Evolutionary conservation across 2,113 vertebrate genomes (phyloP).

Genomic region (Stegostoma tigrinum): DNA sequence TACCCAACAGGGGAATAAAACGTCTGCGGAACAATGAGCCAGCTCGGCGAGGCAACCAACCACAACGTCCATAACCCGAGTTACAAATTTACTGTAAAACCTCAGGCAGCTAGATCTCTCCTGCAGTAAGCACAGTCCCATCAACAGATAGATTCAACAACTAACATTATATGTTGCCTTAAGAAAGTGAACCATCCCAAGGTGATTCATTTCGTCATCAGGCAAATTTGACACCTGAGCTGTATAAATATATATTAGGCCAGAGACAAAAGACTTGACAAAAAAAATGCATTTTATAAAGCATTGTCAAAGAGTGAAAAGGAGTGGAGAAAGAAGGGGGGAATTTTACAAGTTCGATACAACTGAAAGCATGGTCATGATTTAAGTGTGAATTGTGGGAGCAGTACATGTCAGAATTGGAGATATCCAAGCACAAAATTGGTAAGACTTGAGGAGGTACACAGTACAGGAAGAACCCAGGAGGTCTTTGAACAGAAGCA

Average conservation of each 20-base stretch:
- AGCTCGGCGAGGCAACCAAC: too few relatives aligned
- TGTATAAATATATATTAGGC: neutral
- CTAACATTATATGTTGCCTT: neutral
- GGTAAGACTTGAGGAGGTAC: neutral
- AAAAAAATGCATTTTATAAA: neutral
- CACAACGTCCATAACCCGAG: too few relatives aligned
- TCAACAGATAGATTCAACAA: neutral
- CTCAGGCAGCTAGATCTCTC: neutral
- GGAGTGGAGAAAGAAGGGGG: neutral
- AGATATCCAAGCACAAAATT: neutral
- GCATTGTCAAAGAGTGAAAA: neutral
- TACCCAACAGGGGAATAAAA: too few relatives aligned
- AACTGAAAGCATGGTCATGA: neutral
- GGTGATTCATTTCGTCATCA: neutral
- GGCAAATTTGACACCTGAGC: neutral
- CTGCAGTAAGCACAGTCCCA: neutral
- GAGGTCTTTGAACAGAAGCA: neutral
- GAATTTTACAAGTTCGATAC: neutral
- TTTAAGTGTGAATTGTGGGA: neutral
- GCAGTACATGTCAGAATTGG: neutral
- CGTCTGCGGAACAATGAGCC: too few relatives aligned
- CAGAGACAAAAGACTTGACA: neutral
- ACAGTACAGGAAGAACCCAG: neutral
- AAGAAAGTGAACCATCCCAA: neutral
- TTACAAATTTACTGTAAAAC: too few relatives aligned